These are phyloP conservation scores for Cataglyphis cursor DNA, from an alignment of 2,888 invertebrate species.

Conservation along the genomic window DNA sequence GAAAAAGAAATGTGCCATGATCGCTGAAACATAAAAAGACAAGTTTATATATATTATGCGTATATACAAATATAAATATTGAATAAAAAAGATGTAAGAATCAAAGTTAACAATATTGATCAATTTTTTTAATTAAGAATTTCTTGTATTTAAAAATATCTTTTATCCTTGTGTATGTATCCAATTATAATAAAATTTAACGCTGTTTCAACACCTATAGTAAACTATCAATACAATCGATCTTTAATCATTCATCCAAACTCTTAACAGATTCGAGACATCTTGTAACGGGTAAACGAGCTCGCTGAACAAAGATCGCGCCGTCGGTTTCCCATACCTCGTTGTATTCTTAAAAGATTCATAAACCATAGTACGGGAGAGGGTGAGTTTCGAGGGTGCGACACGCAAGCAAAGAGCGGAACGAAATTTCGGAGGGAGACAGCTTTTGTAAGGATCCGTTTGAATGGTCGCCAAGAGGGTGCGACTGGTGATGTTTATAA, in stretches of 20 bases:
- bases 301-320: constrained; percentile 41
- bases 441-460: constrained; percentile 77
- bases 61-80: not conserved
- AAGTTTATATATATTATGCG: not conserved
- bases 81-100: not conserved
- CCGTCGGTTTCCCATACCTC: constrained; percentile 60
- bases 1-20: constrained; percentile 95
- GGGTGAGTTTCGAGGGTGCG: constrained; percentile 47
- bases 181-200: not conserved
- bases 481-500: constrained; percentile 74
- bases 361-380: constrained; percentile 45
- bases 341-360: constrained; percentile 69
- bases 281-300: constrained; percentile 30
- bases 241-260: constrained; percentile 25
- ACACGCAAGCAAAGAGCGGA: constrained; percentile 51
- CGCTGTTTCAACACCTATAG: not conserved
- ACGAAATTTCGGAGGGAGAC: constrained; percentile 62
- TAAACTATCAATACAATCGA: not conserved
- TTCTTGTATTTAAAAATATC: not conserved
- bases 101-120: not conserved
- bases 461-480: constrained; percentile 70
- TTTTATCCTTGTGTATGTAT: not conserved
- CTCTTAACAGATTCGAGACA: constrained; percentile 19
- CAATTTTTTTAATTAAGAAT: not conserved
- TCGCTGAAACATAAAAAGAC: constrained; percentile 89